phyloP scores from a whole-genome alignment of 2,797 vertebrate genomes.

The Lophius americanus region DNA sequence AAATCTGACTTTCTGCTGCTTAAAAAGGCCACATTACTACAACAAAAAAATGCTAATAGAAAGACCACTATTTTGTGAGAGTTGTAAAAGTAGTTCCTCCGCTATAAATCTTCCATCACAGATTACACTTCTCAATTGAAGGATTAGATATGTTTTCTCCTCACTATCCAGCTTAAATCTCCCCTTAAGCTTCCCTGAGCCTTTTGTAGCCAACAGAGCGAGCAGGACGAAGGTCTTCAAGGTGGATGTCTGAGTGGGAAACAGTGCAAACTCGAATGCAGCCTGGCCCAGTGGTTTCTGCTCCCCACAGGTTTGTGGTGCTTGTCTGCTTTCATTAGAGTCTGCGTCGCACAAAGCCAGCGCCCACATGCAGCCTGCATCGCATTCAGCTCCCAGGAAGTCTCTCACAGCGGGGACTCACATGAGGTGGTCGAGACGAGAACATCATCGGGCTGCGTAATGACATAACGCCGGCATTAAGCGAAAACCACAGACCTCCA shows the following conservation, averaged over 20 bases:
- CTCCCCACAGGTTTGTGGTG: constrained; percentile 67
- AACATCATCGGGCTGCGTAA: constrained; percentile 18
- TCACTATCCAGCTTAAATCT: constrained; percentile 79
- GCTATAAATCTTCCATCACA: constrained; percentile 71
- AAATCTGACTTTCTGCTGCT: constrained; percentile 50
- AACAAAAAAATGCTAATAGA: constrained; percentile 44
- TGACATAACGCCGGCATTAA: constrained; percentile 11
- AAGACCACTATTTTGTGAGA: constrained; percentile 53
- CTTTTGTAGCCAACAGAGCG: constrained; percentile 76
- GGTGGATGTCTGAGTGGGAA: constrained; percentile 74
- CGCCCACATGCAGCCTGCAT: constrained; percentile 63
- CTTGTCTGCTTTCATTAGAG: constrained; percentile 77
- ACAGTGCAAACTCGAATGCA: constrained; percentile 64
- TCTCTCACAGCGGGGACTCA: constrained; percentile 40
- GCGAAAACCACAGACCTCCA: background rate
- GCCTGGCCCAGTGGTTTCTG: constrained; percentile 54
- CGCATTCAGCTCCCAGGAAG: constrained; percentile 39
- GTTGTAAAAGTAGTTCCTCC: constrained; percentile 70
- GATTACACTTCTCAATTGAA: constrained; percentile 81
- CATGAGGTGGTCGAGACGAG: constrained; percentile 53
- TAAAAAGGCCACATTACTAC: constrained; percentile 16
- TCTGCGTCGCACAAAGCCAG: constrained; percentile 52
- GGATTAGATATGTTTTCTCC: constrained; percentile 84
- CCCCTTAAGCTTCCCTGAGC: constrained; percentile 80
- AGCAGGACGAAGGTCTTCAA: constrained; percentile 74